Evolutionary conservation across 2,888 invertebrate genomes (phyloP).

Genomic region (Aromia moschata): DNA sequence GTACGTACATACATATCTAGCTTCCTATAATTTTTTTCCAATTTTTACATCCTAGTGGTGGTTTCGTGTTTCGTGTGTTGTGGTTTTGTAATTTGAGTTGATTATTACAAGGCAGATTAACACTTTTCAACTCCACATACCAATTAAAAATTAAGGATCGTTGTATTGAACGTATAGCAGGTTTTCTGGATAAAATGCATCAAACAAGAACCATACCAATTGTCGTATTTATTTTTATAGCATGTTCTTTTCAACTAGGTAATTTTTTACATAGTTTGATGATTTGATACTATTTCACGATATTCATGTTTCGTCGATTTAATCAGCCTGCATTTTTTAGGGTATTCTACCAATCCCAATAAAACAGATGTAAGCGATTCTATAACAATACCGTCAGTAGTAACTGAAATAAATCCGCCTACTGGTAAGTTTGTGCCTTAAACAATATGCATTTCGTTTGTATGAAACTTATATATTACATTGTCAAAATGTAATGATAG

Average conservation of each 20-base stretch:
- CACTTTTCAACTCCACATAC: background rate
- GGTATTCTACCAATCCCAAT: background rate
- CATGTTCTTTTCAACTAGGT: conserved; percentile 16
- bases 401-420: conserved; percentile 20
- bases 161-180: too few relatives aligned
- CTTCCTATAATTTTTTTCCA: background rate
- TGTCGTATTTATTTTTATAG: conserved; percentile 5
- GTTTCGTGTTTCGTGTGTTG: conserved; percentile 2
- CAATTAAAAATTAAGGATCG: too few relatives aligned
- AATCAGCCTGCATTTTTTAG: background rate
- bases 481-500: too few relatives aligned
- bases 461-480: too few relatives aligned
- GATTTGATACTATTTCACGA: too few relatives aligned
- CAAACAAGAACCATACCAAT: conserved; percentile 9
- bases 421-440: too few relatives aligned
- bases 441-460: too few relatives aligned
- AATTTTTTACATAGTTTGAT: background rate
- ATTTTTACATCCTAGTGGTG: conserved; percentile 17
- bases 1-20: conserved; percentile 7
- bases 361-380: background rate
- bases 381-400: background rate
- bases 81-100: background rate
- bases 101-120: background rate
- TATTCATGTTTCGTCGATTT: too few relatives aligned
- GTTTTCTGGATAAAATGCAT: conserved; percentile 9